Evolutionary conservation across 1,140 invertebrate genomes (phyloP).

Genomic region (Scaptomyza montana): DNA sequence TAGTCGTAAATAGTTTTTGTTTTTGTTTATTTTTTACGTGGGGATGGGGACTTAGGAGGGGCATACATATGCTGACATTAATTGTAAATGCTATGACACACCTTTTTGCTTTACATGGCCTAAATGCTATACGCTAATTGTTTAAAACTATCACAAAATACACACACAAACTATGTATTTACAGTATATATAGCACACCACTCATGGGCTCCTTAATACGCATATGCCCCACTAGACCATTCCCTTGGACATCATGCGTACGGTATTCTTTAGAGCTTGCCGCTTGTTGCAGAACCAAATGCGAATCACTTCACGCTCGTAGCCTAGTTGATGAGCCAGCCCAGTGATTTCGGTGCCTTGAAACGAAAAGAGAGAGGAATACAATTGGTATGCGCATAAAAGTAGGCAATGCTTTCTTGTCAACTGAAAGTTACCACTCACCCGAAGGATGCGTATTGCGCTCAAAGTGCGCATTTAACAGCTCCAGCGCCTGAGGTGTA

Average conservation of each 20-base stretch:
- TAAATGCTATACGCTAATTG: constrained; percentile 64
- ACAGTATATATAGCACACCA: constrained; percentile 37
- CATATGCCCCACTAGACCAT: constrained; percentile 84
- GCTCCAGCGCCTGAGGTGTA: constrained; percentile 96
- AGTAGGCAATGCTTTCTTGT: constrained; percentile 5
- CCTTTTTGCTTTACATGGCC: constrained; percentile 79
- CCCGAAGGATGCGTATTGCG: constrained; percentile 99
- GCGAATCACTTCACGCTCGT: constrained; percentile 98
- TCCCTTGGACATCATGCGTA: constrained; percentile 94
- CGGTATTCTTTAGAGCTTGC: constrained; percentile 98
- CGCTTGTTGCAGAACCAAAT: constrained; percentile 99
- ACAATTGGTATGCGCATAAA: background rate
- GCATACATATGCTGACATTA: constrained; percentile 45
- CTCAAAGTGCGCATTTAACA: constrained; percentile 97
- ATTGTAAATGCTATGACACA: constrained; percentile 81
- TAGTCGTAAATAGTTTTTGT: constrained; percentile 34
- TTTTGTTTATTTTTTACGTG: constrained; percentile 47
- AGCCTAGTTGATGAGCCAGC: constrained; percentile 96
- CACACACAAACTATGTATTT: constrained; percentile 65
- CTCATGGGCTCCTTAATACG: constrained; percentile 1
- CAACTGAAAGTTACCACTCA: constrained; percentile 85
- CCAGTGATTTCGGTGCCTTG: constrained; percentile 97
- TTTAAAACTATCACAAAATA: constrained; percentile 79
- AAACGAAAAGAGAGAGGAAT: constrained; percentile 62
- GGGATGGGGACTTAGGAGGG: constrained; percentile 2